A percentile compares a stretch with the other conserved stretches of the same genome.
These are phyloP conservation scores for Eurystomus gularis DNA, from an alignment of 2,113 vertebrate species.

Conservation along the genomic window DNA sequence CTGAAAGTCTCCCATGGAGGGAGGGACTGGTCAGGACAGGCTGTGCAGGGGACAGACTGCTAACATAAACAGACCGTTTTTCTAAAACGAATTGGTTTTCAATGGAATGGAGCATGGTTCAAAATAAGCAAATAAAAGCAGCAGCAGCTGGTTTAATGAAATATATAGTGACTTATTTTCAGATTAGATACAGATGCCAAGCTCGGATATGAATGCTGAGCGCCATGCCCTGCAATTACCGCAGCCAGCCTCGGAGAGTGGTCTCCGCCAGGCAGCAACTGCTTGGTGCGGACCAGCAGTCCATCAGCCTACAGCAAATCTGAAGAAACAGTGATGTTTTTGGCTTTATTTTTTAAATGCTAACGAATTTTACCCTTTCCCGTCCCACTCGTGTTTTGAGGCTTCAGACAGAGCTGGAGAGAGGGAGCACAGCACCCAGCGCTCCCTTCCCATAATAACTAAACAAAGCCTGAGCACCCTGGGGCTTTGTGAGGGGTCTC, in stretches of 20 bases:
- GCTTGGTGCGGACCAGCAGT: background rate
- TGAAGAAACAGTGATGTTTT: background rate
- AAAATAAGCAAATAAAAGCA: constrained; percentile 50
- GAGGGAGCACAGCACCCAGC: background rate
- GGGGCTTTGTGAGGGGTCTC: background rate
- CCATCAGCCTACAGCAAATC: constrained; percentile 23
- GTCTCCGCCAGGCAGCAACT: background rate
- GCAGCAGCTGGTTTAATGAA: constrained; percentile 54
- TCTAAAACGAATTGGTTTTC: constrained; percentile 23
- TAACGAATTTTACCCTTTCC: background rate
- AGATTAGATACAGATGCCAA: constrained; percentile 38
- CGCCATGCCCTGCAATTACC: background rate
- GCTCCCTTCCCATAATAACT: background rate
- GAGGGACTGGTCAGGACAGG: background rate
- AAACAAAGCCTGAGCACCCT: background rate
- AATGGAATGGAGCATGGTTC: background rate
- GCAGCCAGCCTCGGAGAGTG: background rate
- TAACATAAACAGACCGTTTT: background rate
- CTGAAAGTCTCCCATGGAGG: background rate
- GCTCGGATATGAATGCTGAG: background rate
- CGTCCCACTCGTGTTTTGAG: background rate
- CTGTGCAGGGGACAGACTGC: background rate
- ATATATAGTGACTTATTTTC: constrained; percentile 63
- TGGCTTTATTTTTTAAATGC: background rate
- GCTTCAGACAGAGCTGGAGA: background rate